A percentile compares a stretch with the other conserved stretches of the same genome.
These are phyloP conservation scores for Acrocephalus arundinaceus DNA, from an alignment of 2,113 vertebrate species.

Conservation along the genomic window DNA sequence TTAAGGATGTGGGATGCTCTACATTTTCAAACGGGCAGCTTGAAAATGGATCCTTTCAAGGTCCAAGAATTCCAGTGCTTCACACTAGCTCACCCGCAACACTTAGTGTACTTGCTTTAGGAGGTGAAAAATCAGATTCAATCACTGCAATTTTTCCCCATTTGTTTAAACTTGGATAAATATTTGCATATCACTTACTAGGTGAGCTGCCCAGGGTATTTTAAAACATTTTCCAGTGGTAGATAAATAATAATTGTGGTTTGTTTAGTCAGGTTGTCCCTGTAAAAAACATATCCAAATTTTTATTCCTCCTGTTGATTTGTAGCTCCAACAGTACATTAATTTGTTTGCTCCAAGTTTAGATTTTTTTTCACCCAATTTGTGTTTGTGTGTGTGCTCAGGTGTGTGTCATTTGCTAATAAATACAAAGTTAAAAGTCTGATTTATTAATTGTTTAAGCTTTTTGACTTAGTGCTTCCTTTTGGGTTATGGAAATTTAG, in stretches of 20 bases:
- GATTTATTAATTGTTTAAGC: neutral
- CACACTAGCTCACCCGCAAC: neutral
- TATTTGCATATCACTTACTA: neutral
- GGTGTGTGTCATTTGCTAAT: neutral
- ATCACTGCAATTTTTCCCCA: neutral
- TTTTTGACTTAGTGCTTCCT: neutral
- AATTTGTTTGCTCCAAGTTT: neutral
- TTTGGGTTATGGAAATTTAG: neutral
- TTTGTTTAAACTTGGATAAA: neutral
- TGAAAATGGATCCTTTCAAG: neutral
- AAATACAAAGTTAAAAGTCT: neutral
- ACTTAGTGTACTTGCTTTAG: neutral
- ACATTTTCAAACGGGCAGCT: neutral
- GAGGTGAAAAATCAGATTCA: neutral
- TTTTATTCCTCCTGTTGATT: neutral
- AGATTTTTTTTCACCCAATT: neutral
- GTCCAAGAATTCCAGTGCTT: neutral
- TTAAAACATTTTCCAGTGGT: neutral
- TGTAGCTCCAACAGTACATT: neutral
- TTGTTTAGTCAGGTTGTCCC: neutral
- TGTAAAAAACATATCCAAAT: neutral
- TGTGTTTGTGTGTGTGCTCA: neutral
- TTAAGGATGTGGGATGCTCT: neutral
- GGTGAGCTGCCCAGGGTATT: neutral
- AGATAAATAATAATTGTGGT: neutral